Evolutionary conservation across 2,113 vertebrate genomes (phyloP).

Genomic region (Tyto alba): DNA sequence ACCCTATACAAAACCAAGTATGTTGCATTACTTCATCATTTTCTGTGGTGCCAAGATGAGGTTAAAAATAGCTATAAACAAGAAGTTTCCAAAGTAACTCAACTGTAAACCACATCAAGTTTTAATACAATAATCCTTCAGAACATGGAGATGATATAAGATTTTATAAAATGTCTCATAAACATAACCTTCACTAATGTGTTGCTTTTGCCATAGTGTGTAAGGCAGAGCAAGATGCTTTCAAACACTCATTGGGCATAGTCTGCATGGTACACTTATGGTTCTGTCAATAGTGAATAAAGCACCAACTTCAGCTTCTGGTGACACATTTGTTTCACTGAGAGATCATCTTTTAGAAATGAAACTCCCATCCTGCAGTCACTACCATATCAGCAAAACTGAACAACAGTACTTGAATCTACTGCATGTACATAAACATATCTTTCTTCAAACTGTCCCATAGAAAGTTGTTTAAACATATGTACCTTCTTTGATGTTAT

Average conservation of each 20-base stretch:
- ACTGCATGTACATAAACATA: rapidly evolving
- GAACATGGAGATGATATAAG: background rate
- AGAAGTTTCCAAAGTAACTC: background rate
- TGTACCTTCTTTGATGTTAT: background rate
- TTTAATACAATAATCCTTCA: background rate
- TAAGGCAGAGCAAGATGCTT: background rate
- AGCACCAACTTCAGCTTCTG: background rate
- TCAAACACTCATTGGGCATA: background rate
- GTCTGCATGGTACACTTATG: background rate
- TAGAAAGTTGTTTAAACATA: background rate
- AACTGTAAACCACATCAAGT: background rate
- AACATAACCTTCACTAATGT: background rate
- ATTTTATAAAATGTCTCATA: background rate
- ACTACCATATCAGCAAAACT: rapidly evolving
- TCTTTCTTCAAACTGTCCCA: background rate
- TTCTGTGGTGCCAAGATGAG: background rate
- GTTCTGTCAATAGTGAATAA: background rate
- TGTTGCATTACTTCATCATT: background rate
- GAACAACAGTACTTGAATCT: background rate
- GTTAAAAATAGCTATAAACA: background rate
- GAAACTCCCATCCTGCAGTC: background rate
- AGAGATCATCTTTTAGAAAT: background rate
- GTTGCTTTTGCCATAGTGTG: background rate
- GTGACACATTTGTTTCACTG: background rate
- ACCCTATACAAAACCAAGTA: background rate